phyloP scores from a whole-genome alignment of 92 coral and sea anemone genomes.

The Micromussa lordhowensis region DNA sequence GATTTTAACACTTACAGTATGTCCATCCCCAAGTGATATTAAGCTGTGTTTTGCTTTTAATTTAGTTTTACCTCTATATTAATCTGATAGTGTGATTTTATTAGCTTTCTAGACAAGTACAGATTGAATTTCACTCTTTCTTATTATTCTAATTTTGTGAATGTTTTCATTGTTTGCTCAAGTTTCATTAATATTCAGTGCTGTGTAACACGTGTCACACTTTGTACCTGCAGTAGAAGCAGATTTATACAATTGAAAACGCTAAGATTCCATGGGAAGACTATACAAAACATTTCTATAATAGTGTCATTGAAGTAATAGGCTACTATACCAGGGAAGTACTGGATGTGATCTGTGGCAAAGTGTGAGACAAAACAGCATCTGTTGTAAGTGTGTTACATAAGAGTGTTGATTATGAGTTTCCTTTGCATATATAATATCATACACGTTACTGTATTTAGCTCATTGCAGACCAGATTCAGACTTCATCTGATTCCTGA shows the following conservation, averaged over 20 bases:
- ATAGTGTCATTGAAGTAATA: neutral
- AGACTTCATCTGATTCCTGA: neutral
- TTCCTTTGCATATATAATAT: neutral
- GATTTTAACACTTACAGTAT: neutral
- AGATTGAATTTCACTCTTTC: conserved; percentile 10
- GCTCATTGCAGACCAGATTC: neutral
- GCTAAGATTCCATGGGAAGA: neutral
- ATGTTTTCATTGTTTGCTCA: conserved; percentile 13
- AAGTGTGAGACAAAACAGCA: neutral
- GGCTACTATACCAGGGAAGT: neutral
- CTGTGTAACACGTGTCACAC: conserved; percentile 8
- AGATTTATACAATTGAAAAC: neutral
- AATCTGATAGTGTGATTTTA: neutral
- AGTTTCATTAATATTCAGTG: conserved; percentile 4
- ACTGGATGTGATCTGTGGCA: neutral
- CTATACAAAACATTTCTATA: neutral
- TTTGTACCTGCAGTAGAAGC: neutral
- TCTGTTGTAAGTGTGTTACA: neutral
- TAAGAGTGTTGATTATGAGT: neutral
- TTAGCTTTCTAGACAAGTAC: neutral
- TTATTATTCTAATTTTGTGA: conserved; percentile 12
- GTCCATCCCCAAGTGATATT: too few relatives aligned
- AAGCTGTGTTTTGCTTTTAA: too few relatives aligned
- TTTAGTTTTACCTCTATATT: too few relatives aligned
- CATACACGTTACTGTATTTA: neutral